Evolutionary conservation across 2,797 vertebrate species (phyloP), one percentile per base, ranked within the genome.

Genomic region (Triplophysa yarkandensis): DNA sequence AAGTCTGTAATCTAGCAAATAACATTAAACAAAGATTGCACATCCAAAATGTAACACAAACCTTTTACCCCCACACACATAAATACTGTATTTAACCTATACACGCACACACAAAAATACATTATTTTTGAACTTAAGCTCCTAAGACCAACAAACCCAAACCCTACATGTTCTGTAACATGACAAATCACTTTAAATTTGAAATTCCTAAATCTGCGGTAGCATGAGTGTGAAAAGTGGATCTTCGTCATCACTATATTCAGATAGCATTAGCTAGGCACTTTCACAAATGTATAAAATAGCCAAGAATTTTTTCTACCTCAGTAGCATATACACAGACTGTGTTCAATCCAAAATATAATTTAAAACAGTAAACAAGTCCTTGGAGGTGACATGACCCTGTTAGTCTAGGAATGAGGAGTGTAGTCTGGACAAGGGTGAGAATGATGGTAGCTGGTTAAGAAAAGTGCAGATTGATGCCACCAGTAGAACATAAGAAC

Each of bases 401-500:
- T 0, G 17, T 52, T 2, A 21, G 28, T 11, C 68, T 88, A 91
- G 4, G 84, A 52, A 67, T 85, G 91, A 0, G 71, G 52, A 9
- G 84, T 71, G 41, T 86, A 73, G 67, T 89, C 87, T 0, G 92
- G 91, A 71, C 97, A 99, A 52, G 96, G 94, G 85, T 93, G 91
- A 81, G 90, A 94, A 83, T 98, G 97, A 68, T 96, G 90, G 84
- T 97, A 95, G 32, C 92, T 92, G 92, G 96, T 96, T 89, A 98
- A 93, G 83, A 94, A 95, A 44, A 95, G 89, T 0, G 94, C 93
- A 28, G 96, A 94, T 80, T 98, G 96, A 82, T 99, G 97, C 97
- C 98, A 99, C 98, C 98, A 99, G 63, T 98, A 99, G 44, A 99
- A 90, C 95, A 99, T 96, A 65, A 96, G 88, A 4, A 99, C 94